Evolutionary conservation across 2,113 vertebrate species (phyloP).

Genomic region (Thryonomys swinderianus): DNA sequence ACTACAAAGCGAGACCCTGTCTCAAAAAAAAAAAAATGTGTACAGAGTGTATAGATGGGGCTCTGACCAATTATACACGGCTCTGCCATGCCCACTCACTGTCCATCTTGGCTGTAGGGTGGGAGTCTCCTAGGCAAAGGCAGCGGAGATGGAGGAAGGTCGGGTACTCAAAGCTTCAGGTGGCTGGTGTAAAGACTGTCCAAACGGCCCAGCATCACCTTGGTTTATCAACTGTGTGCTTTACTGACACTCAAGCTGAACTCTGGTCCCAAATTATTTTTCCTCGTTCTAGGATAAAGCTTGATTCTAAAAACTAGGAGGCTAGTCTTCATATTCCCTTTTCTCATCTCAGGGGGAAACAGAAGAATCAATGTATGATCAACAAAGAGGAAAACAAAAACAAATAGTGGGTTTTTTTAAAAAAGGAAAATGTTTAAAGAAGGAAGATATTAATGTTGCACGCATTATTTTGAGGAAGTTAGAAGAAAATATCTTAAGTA

Average conservation of each 20-base stretch:
- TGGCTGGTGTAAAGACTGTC: not conserved
- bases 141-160: not conserved
- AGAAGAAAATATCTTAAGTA: not conserved
- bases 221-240: not conserved
- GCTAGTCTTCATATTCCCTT: not conserved
- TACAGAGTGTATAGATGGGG: not conserved
- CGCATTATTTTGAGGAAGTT: not conserved
- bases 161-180: not conserved
- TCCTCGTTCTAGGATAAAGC: not conserved
- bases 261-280: not conserved
- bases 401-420: not conserved
- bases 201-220: not conserved
- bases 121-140: not conserved
- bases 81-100: not conserved
- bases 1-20: too few relatives aligned
- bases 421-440: constrained; percentile 36
- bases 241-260: not conserved
- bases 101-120: not conserved
- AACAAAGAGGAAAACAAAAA: not conserved
- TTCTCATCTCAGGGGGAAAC: not conserved
- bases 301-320: not conserved
- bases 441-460: not conserved
- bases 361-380: not conserved
- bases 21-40: too few relatives aligned
- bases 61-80: not conserved